phyloP scores from a whole-genome alignment of 1,140 invertebrate genomes.

The Drosophila kanapiae region DNA sequence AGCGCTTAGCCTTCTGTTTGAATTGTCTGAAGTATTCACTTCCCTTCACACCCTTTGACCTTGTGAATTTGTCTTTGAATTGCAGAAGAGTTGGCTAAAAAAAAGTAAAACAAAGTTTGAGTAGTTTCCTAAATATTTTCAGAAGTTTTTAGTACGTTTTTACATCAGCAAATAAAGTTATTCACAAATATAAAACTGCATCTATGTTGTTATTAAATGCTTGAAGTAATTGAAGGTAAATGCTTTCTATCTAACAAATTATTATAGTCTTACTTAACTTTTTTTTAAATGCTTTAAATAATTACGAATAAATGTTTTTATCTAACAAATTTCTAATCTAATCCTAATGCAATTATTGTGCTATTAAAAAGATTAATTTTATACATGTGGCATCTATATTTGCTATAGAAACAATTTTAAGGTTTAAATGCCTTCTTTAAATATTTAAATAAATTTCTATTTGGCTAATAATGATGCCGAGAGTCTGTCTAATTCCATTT shows the following conservation, averaged over 20 bases:
- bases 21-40: conserved; percentile 14
- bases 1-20: conserved; percentile 19
- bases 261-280: too few species aligned
- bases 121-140: too few species aligned
- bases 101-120: too few species aligned
- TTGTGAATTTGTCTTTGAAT: conserved; percentile 4
- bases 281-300: too few species aligned
- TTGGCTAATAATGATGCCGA: conserved; percentile 24
- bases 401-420: background rate
- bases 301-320: background rate
- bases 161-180: background rate
- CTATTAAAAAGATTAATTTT: background rate
- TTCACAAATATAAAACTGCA: background rate
- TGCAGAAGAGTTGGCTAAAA: background rate
- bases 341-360: background rate
- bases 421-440: background rate
- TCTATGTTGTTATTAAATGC: too few species aligned
- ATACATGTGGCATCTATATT: background rate
- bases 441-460: conserved; percentile 8
- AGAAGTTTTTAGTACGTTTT: background rate
- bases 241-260: background rate
- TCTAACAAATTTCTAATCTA: background rate
- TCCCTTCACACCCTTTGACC: conserved; percentile 14
- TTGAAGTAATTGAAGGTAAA: background rate
- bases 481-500: conserved; percentile 44